phyloP scores from a whole-genome alignment of 2,113 vertebrate species.

The Lota lota region DNA sequence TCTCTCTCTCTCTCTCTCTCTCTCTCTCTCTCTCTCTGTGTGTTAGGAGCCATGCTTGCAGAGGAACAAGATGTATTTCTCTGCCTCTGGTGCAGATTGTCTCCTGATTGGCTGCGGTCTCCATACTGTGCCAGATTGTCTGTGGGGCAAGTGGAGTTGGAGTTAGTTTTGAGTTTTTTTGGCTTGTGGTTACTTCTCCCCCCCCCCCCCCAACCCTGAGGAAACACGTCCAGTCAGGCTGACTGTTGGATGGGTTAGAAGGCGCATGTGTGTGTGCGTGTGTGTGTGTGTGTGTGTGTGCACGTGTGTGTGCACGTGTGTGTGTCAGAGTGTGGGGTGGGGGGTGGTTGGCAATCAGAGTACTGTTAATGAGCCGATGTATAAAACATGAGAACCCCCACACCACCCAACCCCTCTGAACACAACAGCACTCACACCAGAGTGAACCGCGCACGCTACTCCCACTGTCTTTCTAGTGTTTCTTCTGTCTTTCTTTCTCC shows the following conservation, averaged over 20 bases:
- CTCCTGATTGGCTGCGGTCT: constrained; percentile 4
- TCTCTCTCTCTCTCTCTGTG: too few relatives aligned
- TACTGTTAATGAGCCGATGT: constrained; percentile 67
- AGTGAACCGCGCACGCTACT: constrained; percentile 16
- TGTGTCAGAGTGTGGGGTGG: constrained; percentile 21
- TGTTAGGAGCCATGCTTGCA: too few relatives aligned
- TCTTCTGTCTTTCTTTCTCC: not conserved
- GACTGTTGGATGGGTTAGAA: too few relatives aligned
- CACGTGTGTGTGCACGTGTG: not conserved
- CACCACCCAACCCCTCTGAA: constrained; percentile 23
- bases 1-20: too few relatives aligned
- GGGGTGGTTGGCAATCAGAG: constrained; percentile 51
- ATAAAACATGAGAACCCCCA: constrained; percentile 64
- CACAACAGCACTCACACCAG: constrained; percentile 51
- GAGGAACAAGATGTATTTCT: too few relatives aligned
- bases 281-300: not conserved
- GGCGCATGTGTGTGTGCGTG: too few relatives aligned
- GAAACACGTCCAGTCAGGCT: too few relatives aligned
- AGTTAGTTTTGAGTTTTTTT: constrained; percentile 36
- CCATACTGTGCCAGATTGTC: constrained; percentile 44
- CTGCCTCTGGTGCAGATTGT: too few relatives aligned
- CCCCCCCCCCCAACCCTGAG: too few relatives aligned
- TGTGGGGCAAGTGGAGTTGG: constrained; percentile 42
- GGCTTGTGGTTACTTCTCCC: constrained; percentile 46
- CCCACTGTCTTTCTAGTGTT: not conserved